Evolutionary conservation across 2,888 invertebrate genomes (phyloP).

Genomic region (Desoria tigrina): DNA sequence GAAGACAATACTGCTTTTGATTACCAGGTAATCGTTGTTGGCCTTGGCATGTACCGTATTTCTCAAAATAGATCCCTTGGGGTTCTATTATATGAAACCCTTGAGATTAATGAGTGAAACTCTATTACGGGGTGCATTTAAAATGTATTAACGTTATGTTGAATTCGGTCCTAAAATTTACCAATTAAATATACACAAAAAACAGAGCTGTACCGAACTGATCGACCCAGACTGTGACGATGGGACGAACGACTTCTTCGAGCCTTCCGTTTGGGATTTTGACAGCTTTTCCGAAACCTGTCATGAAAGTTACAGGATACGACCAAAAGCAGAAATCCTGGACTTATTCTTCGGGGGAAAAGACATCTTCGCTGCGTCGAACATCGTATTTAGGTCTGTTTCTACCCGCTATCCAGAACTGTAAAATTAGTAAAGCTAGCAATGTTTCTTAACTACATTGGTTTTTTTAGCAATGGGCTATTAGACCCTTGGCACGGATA

Average conservation of each 20-base stretch:
- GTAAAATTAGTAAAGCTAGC: not conserved
- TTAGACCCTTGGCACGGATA: constrained; percentile 86
- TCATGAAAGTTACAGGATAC: constrained; percentile 63
- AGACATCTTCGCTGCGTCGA: constrained; percentile 64
- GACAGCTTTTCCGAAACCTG: constrained; percentile 68
- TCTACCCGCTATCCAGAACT: constrained; percentile 1
- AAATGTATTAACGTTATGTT: too few relatives aligned
- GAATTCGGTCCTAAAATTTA: too few relatives aligned
- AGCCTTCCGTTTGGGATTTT: constrained; percentile 71
- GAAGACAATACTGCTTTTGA: constrained; percentile 15
- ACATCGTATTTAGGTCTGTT: constrained; percentile 62
- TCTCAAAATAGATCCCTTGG: too few relatives aligned
- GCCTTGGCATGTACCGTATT: not conserved
- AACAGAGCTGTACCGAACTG: constrained; percentile 91
- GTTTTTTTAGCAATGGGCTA: constrained; percentile 70
- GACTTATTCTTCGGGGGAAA: constrained; percentile 78
- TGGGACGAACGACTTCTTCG: constrained; percentile 80
- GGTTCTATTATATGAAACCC: not conserved
- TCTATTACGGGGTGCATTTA: too few relatives aligned
- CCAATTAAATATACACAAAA: not conserved
- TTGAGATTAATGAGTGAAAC: not conserved
- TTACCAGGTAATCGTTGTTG: constrained; percentile 4
- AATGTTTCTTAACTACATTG: not conserved
- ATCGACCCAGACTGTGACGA: constrained; percentile 88
- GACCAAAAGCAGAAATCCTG: constrained; percentile 70